Evolutionary conservation across 2,113 vertebrate genomes (phyloP), one percentile per base, ranked within the genome.

Genomic region (Nyctibius bracteatus): DNA sequence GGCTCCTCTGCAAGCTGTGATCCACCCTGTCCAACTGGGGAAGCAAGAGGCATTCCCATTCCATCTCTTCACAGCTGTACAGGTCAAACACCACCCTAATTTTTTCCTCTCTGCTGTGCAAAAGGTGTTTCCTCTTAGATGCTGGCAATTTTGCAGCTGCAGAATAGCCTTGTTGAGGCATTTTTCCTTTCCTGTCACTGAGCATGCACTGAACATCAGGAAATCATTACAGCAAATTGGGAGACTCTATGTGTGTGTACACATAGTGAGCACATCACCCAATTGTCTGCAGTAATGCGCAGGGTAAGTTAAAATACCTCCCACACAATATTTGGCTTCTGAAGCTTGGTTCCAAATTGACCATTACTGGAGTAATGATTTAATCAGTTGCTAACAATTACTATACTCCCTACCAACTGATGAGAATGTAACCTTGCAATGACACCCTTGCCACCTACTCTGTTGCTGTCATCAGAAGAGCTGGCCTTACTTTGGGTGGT

Each of bases 251-350:
- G 62, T 55, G 24, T 83, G 41, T 55, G 31, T 70, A 80, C 31
- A 73, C 28, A 88, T 4, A 90, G 54, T 1, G 5, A 88, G 86
- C 22, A 14, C 41, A 66, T 62, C 78, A 90, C 37, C 52, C 57
- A 95, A 24, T 18, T 46, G 24, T 75, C 83, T 68, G 52, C 58
- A 91, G 74, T 81, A 77, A 75, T 54, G 58, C 75, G 41, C 74
- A 85, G 78, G 37, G 49, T 90, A 94, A 62, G 58, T 91, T 92
- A 95, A 90, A 94, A 95, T 91, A 88, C 74, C 81, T 96, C 81
- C 84, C 37, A 91, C 74, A 90, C 58, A 91, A 41, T 62, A 63
- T 88, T 73, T 85, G 81, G 37, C 85, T 96, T 94, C 84, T 75
- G 87, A 87, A 92, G 49, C 46, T 79, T 46, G 25, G 28, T 55